phyloP scores from a whole-genome alignment of 1,140 invertebrate species.

The Drosophila ficusphila region DNA sequence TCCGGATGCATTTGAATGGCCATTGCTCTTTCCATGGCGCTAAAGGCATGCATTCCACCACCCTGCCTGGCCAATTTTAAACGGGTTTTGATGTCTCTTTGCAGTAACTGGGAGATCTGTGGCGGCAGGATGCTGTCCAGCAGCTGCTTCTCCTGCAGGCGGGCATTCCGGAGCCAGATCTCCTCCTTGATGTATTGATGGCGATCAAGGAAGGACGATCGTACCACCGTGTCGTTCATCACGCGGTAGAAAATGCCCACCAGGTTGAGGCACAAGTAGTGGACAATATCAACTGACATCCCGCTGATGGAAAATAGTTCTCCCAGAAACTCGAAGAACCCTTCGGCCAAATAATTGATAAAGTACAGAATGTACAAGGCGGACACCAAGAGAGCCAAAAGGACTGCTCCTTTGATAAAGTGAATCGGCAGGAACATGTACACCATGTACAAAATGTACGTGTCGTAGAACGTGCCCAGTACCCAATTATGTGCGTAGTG shows the following conservation, averaged over 20 bases:
- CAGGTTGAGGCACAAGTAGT: conserved; percentile 90
- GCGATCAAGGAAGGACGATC: conserved; percentile 93
- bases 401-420: conserved; percentile 87
- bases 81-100: conserved; percentile 89
- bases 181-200: conserved; percentile 93
- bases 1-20: conserved; percentile 94
- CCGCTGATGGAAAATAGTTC: background rate
- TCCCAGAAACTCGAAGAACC: conserved; percentile 86
- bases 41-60: background rate
- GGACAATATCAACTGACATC: conserved; percentile 88
- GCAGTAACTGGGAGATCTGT: conserved; percentile 92
- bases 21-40: conserved; percentile 87
- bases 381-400: conserved; percentile 87
- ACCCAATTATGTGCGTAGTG: conserved; percentile 56
- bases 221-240: conserved; percentile 93
- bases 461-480: conserved; percentile 87
- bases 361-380: conserved; percentile 86
- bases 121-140: conserved; percentile 94
- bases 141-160: conserved; percentile 93
- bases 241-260: conserved; percentile 93
- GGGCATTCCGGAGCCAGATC: conserved; percentile 90
- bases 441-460: conserved; percentile 88
- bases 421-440: conserved; percentile 91
- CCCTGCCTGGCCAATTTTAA: conserved; percentile 81
- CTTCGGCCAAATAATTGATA: no score